Percentiles rank a stretch among this genome's conserved stretches.
These are phyloP conservation scores for Nannoperca obscura DNA, from an alignment of 2,797 vertebrate species.

Conservation along the genomic window DNA sequence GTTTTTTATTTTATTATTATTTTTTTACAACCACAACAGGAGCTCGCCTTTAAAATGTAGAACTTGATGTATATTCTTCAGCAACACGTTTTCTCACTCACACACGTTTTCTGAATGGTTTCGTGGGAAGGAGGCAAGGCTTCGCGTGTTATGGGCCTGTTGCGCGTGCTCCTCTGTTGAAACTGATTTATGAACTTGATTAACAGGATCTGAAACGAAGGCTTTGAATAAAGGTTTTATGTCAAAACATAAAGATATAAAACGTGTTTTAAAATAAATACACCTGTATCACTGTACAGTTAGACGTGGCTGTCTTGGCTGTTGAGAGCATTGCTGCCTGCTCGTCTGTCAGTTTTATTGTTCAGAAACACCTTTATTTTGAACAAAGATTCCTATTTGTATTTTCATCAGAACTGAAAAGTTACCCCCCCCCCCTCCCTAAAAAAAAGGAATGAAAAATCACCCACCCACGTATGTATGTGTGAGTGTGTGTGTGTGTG, in stretches of 20 bases:
- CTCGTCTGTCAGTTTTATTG: background rate
- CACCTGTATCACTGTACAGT: background rate
- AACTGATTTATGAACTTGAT: slow-evolving; percentile 55
- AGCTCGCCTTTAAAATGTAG: slow-evolving; percentile 9
- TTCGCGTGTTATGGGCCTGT: slow-evolving; percentile 46
- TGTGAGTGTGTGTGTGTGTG: background rate
- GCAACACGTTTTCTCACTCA: background rate
- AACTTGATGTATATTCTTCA: background rate
- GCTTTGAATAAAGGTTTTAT: background rate
- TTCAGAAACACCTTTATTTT: slow-evolving; percentile 4
- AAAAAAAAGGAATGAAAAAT: background rate
- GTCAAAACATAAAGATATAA: background rate
- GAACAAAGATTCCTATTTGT: background rate
- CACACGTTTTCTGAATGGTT: slow-evolving; percentile 38
- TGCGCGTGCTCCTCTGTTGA: slow-evolving; percentile 44
- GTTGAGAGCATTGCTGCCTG: background rate
- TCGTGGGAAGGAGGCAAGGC: slow-evolving; percentile 13
- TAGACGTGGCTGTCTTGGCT: background rate
- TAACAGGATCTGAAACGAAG: slow-evolving; percentile 1
- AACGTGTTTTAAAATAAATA: background rate
- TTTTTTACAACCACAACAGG: background rate
- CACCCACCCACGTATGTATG: background rate
- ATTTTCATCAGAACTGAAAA: slow-evolving; percentile 10
- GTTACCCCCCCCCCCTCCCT: too few relatives aligned
- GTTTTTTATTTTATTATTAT: background rate